Conservation (phyloP, 2,113 vertebrate species). For the Danionella cerebrum region DNA sequence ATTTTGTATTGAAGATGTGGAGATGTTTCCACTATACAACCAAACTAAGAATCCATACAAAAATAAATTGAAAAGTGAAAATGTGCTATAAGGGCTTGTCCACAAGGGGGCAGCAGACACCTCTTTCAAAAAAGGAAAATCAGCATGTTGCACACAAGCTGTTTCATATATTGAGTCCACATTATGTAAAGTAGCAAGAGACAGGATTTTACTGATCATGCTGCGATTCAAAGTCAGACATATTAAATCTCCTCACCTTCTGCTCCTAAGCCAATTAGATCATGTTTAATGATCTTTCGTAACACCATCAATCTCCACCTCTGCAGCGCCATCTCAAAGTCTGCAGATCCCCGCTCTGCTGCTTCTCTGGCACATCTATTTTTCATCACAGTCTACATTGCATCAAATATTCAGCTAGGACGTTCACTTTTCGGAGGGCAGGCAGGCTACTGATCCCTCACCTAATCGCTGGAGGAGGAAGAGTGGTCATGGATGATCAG, state of each 20-base stretch:
- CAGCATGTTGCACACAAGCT: neutral
- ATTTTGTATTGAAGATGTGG: too few relatives aligned
- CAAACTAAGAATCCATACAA: too few relatives aligned
- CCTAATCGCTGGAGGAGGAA: constrained; percentile 9
- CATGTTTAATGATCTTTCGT: neutral
- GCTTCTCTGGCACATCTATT: constrained; percentile 30
- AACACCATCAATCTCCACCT: neutral
- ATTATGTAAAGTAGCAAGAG: neutral
- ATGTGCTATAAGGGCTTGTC: neutral
- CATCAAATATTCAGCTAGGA: constrained; percentile 43
- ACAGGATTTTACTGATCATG: neutral
- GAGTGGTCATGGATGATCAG: neutral
- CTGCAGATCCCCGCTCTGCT: constrained; percentile 3
- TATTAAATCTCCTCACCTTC: neutral
- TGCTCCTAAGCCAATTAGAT: neutral
- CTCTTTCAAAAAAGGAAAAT: neutral
- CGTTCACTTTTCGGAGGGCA: constrained; percentile 22
- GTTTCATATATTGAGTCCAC: neutral
- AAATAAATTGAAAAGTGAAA: neutral
- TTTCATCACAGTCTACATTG: constrained; percentile 39
- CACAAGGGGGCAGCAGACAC: constrained; percentile 30
- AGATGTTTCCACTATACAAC: too few relatives aligned
- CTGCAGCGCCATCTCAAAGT: neutral
- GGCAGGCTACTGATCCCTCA: constrained; percentile 24
- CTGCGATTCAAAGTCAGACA: neutral